phyloP scores from a whole-genome alignment of 2,888 invertebrate genomes.

The Acrobasis repandana region DNA sequence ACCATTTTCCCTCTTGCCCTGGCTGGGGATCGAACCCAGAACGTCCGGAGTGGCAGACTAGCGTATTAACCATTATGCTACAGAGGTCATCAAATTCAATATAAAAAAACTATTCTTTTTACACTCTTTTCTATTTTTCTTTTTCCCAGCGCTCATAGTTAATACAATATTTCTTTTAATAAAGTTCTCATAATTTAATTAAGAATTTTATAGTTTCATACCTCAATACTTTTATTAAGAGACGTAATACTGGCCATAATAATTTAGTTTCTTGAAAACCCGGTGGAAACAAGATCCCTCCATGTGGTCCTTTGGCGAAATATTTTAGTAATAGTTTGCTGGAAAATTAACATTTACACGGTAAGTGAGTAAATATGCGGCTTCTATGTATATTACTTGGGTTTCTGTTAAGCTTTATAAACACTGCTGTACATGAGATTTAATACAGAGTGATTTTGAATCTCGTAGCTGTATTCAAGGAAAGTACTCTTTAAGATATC shows the following conservation, averaged over 20 bases:
- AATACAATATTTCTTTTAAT: not conserved
- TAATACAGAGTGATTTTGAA: not conserved
- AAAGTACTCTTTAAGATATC: no score
- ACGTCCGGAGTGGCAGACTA: no score
- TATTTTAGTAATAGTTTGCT: not conserved
- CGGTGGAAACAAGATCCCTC: not conserved
- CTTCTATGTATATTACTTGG: not conserved
- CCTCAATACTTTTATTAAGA: not conserved
- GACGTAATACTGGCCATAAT: not conserved
- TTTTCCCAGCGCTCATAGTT: not conserved
- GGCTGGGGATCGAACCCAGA: no score
- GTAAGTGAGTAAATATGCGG: not conserved
- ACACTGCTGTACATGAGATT: not conserved
- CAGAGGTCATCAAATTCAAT: no score
- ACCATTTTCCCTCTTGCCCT: no score
- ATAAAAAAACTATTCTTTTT: no score
- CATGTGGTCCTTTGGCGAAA: not conserved
- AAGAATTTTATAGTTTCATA: conserved; percentile 1
- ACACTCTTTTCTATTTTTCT: not conserved
- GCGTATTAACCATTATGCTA: no score
- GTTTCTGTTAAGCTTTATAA: not conserved
- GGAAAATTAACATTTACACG: not conserved
- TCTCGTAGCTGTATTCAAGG: no score
- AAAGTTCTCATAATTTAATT: not conserved
- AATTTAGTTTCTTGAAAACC: not conserved